phyloP scores from a whole-genome alignment of 2,113 vertebrate species.

The Laticauda laticaudata region DNA sequence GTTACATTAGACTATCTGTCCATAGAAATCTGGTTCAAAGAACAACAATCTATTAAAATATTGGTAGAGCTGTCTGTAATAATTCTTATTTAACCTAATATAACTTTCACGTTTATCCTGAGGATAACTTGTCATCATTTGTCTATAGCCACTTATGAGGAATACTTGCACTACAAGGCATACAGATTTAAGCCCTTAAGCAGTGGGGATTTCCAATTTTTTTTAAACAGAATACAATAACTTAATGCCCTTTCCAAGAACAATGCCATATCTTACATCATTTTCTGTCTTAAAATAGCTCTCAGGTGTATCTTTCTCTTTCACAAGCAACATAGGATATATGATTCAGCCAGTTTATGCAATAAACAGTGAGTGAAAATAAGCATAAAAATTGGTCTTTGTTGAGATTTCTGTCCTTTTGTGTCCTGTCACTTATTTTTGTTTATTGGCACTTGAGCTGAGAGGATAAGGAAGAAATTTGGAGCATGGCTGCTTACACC shows the following conservation, averaged over 20 bases:
- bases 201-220: background rate
- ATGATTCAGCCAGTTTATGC: background rate
- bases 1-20: background rate
- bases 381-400: background rate
- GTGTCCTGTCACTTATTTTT: background rate
- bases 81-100: background rate
- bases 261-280: background rate
- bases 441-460: background rate
- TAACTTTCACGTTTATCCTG: background rate
- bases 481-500: background rate
- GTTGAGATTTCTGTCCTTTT: background rate
- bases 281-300: background rate
- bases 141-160: background rate
- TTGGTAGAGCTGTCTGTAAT: background rate
- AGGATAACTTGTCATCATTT: too few relatives aligned
- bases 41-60: background rate
- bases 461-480: background rate
- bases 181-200: background rate
- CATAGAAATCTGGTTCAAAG: background rate
- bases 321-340: background rate
- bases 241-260: background rate
- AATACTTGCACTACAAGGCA: background rate
- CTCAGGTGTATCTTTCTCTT: background rate
- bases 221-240: background rate
- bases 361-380: background rate